phyloP scores from a whole-genome alignment of 2,797 vertebrate species.

The Monodelphis domestica region DNA sequence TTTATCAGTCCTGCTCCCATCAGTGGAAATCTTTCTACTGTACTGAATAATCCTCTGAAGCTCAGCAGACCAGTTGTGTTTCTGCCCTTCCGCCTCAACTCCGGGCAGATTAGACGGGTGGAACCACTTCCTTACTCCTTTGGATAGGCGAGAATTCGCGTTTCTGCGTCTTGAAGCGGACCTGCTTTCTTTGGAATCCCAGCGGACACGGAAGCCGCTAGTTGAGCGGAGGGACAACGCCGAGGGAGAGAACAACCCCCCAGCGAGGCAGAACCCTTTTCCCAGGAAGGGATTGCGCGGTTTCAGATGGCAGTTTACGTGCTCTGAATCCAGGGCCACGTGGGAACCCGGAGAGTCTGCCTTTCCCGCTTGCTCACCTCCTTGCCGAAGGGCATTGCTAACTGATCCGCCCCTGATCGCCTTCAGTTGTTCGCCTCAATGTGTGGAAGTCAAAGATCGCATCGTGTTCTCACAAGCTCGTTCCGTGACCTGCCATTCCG shows the following conservation, averaged over 20 bases:
- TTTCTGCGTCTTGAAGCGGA: constrained; percentile 76
- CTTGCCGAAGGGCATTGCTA: no score
- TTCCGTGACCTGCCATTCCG: no score
- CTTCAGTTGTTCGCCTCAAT: no score
- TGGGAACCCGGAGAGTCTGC: no score
- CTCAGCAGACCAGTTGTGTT: constrained; percentile 69
- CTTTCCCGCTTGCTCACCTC: no score
- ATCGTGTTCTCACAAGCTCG: no score
- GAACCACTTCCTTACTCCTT: constrained; percentile 79
- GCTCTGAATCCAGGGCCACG: no score
- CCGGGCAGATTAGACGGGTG: constrained; percentile 77
- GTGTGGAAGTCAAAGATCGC: no score
- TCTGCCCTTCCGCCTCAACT: constrained; percentile 77
- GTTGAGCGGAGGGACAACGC: constrained; percentile 52
- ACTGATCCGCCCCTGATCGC: no score
- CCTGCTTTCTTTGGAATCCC: constrained; percentile 71
- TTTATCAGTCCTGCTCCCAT: no score
- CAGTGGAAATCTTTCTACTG: constrained; percentile 65
- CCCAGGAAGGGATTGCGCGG: constrained; percentile 19
- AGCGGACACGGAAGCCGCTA: constrained; percentile 66
- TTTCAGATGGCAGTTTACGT: neutral
- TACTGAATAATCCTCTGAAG: constrained; percentile 77
- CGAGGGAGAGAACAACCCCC: constrained; percentile 35
- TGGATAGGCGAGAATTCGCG: constrained; percentile 77
- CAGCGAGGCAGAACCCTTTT: constrained; percentile 6